A percentile compares a stretch with the other conserved stretches of the same genome.
These are phyloP conservation scores for Hydrotaea diabolus DNA, from an alignment of 2,888 invertebrate genomes.

Conservation along the genomic window DNA sequence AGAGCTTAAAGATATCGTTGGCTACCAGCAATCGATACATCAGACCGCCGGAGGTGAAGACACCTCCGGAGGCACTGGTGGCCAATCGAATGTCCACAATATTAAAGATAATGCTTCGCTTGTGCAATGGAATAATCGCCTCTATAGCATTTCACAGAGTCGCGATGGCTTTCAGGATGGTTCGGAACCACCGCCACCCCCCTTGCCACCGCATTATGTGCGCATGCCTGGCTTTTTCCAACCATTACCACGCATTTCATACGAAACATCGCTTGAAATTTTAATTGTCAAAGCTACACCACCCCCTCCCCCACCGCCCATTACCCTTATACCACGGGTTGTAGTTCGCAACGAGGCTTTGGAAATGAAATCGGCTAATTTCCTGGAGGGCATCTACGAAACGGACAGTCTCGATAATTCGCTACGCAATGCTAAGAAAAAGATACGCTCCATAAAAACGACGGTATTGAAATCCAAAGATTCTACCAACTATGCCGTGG, in stretches of 20 bases:
- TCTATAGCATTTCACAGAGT: slow-evolving; percentile 57
- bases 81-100: slow-evolving; percentile 71
- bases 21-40: slow-evolving; percentile 56
- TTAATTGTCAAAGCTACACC: slow-evolving; percentile 78
- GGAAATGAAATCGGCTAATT: slow-evolving; percentile 80
- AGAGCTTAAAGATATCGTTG: slow-evolving; percentile 56
- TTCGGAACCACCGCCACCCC: slow-evolving; percentile 73
- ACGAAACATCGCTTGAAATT: slow-evolving; percentile 80
- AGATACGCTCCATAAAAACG: slow-evolving; percentile 80
- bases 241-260: slow-evolving; percentile 79
- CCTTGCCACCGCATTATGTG: slow-evolving; percentile 76
- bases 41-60: slow-evolving; percentile 53
- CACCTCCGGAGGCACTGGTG: slow-evolving; percentile 52
- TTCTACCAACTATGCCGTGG: slow-evolving; percentile 80
- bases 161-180: slow-evolving; percentile 70
- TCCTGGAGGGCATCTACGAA: slow-evolving; percentile 79
- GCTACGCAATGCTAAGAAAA: slow-evolving; percentile 79
- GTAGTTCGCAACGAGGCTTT: slow-evolving; percentile 79
- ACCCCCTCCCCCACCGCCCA: slow-evolving; percentile 78
- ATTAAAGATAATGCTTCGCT: slow-evolving; percentile 78
- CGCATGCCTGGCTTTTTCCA: slow-evolving; percentile 81
- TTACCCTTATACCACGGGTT: slow-evolving; percentile 78
- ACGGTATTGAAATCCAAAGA: slow-evolving; percentile 79
- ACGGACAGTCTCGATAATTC: slow-evolving; percentile 78
- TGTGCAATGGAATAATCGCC: slow-evolving; percentile 76